phyloP scores from a whole-genome alignment of 2,888 invertebrate species.

The Dorcus hopei region DNA sequence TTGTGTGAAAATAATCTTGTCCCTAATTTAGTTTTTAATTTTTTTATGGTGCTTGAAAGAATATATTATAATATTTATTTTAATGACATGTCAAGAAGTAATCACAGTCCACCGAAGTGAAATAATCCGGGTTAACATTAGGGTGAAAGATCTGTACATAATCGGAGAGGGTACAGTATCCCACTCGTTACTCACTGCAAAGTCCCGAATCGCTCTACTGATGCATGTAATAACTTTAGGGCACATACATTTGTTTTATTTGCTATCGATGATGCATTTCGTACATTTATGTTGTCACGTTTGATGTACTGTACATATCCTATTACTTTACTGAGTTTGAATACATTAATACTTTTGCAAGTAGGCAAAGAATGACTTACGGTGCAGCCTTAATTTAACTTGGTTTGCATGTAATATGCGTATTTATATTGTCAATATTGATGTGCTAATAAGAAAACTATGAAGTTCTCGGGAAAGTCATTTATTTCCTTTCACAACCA shows the following conservation, averaged over 20 bases:
- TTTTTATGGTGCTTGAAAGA: too few species aligned
- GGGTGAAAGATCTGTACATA: conserved; percentile 8
- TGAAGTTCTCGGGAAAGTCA: too few species aligned
- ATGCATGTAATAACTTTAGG: conserved; percentile 40
- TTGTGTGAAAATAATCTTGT: too few species aligned
- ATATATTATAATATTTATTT: too few species aligned
- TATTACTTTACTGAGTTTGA: background rate
- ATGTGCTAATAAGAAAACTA: too few species aligned
- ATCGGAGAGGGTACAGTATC: conserved; percentile 8
- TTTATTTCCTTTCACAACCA: too few species aligned
- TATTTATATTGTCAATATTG: too few species aligned
- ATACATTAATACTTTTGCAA: background rate
- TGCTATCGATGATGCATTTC: background rate
- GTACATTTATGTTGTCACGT: background rate
- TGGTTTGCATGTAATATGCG: too few species aligned
- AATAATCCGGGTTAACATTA: conserved; percentile 3
- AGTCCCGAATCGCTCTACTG: conserved; percentile 32
- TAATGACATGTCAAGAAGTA: conserved; percentile 1
- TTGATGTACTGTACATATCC: background rate
- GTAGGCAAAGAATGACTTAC: background rate
- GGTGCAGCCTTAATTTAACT: too few species aligned
- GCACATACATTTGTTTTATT: background rate
- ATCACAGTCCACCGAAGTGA: conserved; percentile 8
- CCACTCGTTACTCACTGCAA: background rate
- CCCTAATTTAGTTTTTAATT: too few species aligned